phyloP scores from a whole-genome alignment of 1,140 invertebrate genomes.

The Heliconius melpomene region DNA sequence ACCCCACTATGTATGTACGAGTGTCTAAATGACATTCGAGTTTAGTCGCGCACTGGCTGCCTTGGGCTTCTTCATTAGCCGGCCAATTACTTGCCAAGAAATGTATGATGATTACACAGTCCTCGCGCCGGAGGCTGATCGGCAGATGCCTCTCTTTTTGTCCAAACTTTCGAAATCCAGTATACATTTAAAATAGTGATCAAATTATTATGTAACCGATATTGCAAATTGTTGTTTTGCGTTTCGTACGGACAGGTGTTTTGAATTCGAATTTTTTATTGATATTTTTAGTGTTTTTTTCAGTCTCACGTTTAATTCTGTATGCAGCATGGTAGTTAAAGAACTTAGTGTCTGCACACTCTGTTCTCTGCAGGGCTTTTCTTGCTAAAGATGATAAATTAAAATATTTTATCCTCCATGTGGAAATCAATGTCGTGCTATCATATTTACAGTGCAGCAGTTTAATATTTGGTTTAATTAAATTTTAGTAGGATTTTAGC shows the following conservation, averaged over 20 bases:
- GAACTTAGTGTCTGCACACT: too few relatives aligned
- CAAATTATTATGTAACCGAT: conserved; percentile 27
- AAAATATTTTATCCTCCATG: too few relatives aligned
- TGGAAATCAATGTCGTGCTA: too few relatives aligned
- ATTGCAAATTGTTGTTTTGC: conserved; percentile 19
- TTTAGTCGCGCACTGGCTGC: conserved; percentile 70
- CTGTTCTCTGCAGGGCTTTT: too few relatives aligned
- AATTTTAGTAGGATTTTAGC: too few relatives aligned
- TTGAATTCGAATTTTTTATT: not conserved
- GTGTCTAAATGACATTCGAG: conserved; percentile 61
- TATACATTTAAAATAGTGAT: conserved; percentile 35
- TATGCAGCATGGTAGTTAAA: too few relatives aligned
- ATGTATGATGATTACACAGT: conserved; percentile 70
- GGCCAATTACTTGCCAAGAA: conserved; percentile 69
- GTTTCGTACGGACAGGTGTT: conserved; percentile 17
- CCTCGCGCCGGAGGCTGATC: conserved; percentile 55
- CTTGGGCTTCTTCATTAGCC: conserved; percentile 68
- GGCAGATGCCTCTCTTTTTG: conserved; percentile 63
- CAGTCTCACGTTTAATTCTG: too few relatives aligned
- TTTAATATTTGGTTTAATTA: too few relatives aligned
- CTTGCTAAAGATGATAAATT: too few relatives aligned
- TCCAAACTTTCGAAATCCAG: conserved; percentile 51
- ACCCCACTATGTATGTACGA: conserved; percentile 27
- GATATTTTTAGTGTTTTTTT: too few relatives aligned
- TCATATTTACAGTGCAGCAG: too few relatives aligned